Evolutionary conservation across 2,113 vertebrate genomes (phyloP), one percentile per base, ranked within the genome.

Genomic region (Labrus mixtus): DNA sequence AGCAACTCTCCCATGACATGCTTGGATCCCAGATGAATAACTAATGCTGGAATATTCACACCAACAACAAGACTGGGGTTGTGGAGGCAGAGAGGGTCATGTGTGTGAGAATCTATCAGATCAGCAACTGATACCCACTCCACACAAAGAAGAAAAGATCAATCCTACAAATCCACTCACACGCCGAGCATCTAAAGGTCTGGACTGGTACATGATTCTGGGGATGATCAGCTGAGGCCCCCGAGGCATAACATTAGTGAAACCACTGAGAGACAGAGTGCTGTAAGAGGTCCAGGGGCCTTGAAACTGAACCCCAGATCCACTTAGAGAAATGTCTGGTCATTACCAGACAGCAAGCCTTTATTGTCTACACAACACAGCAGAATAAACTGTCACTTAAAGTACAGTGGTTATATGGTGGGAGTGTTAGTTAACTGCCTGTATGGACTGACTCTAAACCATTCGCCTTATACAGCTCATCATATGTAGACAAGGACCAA

Each of bases 1-100:
- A 88, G 67, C 74, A 20, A 17, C 62, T 84, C 73, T 77, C 74
- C 76, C 68, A 53, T 82, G 64, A 72, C 78, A 77, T 55, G 58
- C 33, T 37, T 33, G 54, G 50, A 84, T 89, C 73, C 17, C 60
- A 85, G 67, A 59, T 79, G 81, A 87, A 90, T 77, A 82, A 87
- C 70, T 79, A 39, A 86, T 62, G 67, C 12, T 16, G 67, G 51
- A 65, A 76, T 10, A n/a, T 79, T 58, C 45, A 41, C 9, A 54
- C 54, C 33, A 45, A 64, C 51, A 43, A 74, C 55, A 59, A 59
- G 58, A 62, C 36, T 8, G 58, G 66, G 39, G n/a, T 39, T 16
- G 56, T 0, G 36, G 39, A 58, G 19, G 25, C 4, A 45, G 19
- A 41, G 45, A 67, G 20, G n/a, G 7, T 55, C 10, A 4, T 10